Evolutionary conservation across 2,797 vertebrate species (phyloP).

Genomic region (Ctenochaetus hawaiiensis): DNA sequence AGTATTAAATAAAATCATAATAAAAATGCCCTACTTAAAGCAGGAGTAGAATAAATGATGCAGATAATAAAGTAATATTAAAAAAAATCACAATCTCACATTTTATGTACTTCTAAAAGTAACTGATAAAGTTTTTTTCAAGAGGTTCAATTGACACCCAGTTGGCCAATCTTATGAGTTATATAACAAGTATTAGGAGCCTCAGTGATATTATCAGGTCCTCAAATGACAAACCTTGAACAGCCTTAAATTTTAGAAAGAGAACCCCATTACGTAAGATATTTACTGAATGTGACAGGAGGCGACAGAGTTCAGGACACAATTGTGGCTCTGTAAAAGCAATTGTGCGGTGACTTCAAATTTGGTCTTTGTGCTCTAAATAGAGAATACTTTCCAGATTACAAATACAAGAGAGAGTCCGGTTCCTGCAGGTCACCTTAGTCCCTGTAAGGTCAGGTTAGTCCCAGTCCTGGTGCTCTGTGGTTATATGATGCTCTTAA

Average conservation of each 20-base stretch:
- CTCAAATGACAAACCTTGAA: not conserved
- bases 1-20: not conserved
- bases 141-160: not conserved
- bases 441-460: constrained; percentile 20
- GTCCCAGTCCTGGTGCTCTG: not conserved
- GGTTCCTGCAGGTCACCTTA: constrained; percentile 23
- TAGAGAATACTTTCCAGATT: not conserved
- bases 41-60: not conserved
- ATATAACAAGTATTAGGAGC: not conserved
- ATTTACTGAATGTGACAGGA: not conserved
- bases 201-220: not conserved
- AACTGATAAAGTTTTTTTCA: not conserved
- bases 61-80: not conserved
- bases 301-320: not conserved
- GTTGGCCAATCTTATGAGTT: not conserved
- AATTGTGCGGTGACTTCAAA: not conserved
- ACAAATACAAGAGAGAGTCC: not conserved
- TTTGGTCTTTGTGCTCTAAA: constrained; percentile 3
- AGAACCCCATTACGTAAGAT: not conserved
- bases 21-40: not conserved
- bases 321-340: not conserved
- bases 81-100: not conserved
- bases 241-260: not conserved
- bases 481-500: too few species aligned
- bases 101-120: not conserved